Evolutionary conservation across 2,797 vertebrate genomes (phyloP).

Genomic region (Takifugu rubripes): DNA sequence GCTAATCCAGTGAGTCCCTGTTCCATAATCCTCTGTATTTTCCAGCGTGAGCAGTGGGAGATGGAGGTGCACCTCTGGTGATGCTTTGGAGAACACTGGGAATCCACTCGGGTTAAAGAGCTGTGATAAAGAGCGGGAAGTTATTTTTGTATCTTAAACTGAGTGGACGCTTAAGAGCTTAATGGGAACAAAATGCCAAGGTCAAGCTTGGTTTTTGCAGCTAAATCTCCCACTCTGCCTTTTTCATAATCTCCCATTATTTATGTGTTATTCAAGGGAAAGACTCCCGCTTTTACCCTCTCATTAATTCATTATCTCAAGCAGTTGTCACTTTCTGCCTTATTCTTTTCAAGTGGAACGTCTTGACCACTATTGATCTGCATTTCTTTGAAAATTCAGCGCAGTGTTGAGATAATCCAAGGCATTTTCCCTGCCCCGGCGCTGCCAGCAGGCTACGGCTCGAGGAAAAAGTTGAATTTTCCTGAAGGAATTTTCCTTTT

Average conservation of each 20-base stretch:
- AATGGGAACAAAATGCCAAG: constrained; percentile 44
- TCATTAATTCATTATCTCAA: constrained; percentile 5
- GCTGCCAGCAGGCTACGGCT: too few relatives aligned
- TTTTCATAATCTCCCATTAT: constrained; percentile 31
- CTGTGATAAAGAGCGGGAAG: constrained; percentile 18
- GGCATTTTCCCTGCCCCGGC: too few relatives aligned
- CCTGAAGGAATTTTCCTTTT: too few relatives aligned
- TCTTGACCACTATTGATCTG: not conserved
- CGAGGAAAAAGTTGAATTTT: too few relatives aligned
- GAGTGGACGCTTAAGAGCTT: constrained; percentile 34
- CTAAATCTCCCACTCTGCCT: constrained; percentile 22
- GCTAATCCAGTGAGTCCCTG: constrained; percentile 60
- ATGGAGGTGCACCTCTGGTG: constrained; percentile 20
- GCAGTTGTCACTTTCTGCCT: not conserved
- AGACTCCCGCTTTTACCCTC: not conserved
- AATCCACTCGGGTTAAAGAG: constrained; percentile 24
- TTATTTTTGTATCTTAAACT: constrained; percentile 31
- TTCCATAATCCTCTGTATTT: constrained; percentile 49
- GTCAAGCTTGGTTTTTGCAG: constrained; percentile 33
- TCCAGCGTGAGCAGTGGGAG: constrained; percentile 18
- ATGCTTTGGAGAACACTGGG: constrained; percentile 18
- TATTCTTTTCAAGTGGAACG: not conserved
- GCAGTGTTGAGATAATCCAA: too few relatives aligned
- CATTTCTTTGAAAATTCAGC: too few relatives aligned
- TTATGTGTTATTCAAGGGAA: constrained; percentile 15